Percentiles rank a stretch among this genome's conserved stretches.
phyloP scores from a whole-genome alignment of 2,797 vertebrate genomes.

The Cetoscarus ocellatus region DNA sequence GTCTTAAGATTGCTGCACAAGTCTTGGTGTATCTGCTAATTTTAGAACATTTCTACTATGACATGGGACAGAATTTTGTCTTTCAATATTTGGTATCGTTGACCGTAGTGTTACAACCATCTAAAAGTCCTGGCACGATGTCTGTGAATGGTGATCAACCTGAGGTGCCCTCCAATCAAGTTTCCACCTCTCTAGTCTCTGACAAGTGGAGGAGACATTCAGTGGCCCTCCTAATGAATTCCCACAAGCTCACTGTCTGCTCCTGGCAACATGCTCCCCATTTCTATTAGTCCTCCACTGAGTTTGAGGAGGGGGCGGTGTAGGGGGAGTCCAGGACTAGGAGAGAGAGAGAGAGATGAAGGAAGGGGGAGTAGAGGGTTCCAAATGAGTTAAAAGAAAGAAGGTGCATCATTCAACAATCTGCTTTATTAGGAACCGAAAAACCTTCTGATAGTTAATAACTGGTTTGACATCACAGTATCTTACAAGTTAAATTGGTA shows the following conservation, averaged over 20 bases:
- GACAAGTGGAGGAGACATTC: slow-evolving; percentile 73
- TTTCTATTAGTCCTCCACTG: slow-evolving; percentile 69
- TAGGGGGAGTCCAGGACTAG: slow-evolving; percentile 24
- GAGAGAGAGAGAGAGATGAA: slow-evolving; percentile 17
- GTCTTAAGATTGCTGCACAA: too few relatives aligned
- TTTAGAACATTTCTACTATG: too few relatives aligned
- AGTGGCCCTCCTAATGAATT: slow-evolving; percentile 72
- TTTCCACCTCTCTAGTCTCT: slow-evolving; percentile 51
- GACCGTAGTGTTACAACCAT: slow-evolving; percentile 7
- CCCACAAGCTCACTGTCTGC: slow-evolving; percentile 69
- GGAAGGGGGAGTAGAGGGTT: neutral
- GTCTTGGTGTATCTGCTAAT: too few relatives aligned
- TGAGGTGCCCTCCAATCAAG: slow-evolving; percentile 58
- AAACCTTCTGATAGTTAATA: too few relatives aligned
- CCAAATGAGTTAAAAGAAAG: too few relatives aligned
- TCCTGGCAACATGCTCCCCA: slow-evolving; percentile 66
- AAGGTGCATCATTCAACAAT: too few relatives aligned
- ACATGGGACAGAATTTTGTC: too few relatives aligned
- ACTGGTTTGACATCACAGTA: too few relatives aligned
- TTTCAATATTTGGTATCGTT: neutral
- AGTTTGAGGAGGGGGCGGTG: slow-evolving; percentile 49
- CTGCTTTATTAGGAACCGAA: too few relatives aligned
- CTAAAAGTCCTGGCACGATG: slow-evolving; percentile 28
- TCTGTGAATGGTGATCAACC: slow-evolving; percentile 54
- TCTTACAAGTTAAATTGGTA: too few relatives aligned